Conservation (phyloP, 2,888 invertebrate species). For the Leistus spinibarbis region DNA sequence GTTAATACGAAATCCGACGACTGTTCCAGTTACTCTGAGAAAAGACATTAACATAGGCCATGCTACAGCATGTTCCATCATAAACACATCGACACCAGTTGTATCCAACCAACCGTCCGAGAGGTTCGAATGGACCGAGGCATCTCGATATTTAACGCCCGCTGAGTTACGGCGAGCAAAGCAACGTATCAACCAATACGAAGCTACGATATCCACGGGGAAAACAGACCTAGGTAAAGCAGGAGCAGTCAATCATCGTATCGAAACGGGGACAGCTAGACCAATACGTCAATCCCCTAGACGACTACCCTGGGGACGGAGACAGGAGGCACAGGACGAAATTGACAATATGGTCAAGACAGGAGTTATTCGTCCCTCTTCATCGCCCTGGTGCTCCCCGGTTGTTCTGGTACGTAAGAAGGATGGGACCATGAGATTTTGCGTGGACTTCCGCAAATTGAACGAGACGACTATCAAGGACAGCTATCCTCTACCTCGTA, state of each 20-base stretch:
- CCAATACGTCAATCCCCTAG: neutral
- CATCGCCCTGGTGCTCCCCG: constrained; percentile 8
- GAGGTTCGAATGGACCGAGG: neutral
- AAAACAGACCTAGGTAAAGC: neutral
- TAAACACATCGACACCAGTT: neutral
- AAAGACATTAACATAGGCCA: neutral
- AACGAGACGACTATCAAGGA: constrained; percentile 10
- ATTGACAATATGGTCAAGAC: neutral
- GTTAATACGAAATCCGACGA: neutral
- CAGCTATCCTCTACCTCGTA: constrained; percentile 13
- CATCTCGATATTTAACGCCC: neutral
- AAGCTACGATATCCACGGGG: neutral
- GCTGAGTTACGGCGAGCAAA: neutral
- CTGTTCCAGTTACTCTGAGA: neutral
- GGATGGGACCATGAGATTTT: constrained; percentile 2
- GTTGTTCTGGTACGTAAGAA: constrained; percentile 3
- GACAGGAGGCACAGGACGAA: neutral
- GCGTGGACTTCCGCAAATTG: constrained; percentile 6
- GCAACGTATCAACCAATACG: neutral
- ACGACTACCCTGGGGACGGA: neutral
- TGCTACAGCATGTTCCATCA: neutral
- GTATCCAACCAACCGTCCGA: neutral
- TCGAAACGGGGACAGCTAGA: neutral
- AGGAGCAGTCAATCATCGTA: neutral
- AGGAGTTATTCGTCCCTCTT: constrained; percentile 8